These are phyloP conservation scores for Geodia barretti DNA, from an alignment of 37 sponge, comb jelly and placozoan genomes.

Conservation along the genomic window DNA sequence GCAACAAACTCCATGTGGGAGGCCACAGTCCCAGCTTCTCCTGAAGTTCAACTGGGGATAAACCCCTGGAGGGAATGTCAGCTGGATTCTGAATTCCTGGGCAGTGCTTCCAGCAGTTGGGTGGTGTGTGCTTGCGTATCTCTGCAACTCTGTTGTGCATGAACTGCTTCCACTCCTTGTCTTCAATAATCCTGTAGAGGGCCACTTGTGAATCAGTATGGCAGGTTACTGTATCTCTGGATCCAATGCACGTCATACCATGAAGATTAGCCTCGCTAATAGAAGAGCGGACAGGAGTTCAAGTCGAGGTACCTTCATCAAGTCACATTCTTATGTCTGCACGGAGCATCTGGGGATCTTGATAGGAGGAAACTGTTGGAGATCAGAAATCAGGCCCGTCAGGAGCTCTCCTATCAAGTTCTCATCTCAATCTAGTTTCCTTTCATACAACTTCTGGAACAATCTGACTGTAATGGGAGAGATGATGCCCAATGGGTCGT, in stretches of 20 bases:
- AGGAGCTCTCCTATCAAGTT: neutral
- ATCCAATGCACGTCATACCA: neutral
- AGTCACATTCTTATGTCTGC: neutral
- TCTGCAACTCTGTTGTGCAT: too few relatives aligned
- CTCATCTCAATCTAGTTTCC: too few relatives aligned
- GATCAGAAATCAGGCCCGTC: slow-evolving; percentile 2
- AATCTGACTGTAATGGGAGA: neutral
- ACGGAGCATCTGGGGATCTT: neutral
- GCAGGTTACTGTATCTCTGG: slow-evolving; percentile 2
- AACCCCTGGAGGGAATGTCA: slow-evolving; percentile 34
- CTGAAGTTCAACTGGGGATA: too few relatives aligned
- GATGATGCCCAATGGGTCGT: slow-evolving; percentile 12
- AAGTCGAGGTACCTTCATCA: neutral
- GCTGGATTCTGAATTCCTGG: slow-evolving; percentile 22
- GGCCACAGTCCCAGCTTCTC: too few relatives aligned
- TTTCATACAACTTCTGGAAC: neutral
- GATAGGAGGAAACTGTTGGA: neutral
- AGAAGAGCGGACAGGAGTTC: neutral
- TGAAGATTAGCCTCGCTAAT: neutral
- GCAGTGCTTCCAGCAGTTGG: slow-evolving; percentile 13
- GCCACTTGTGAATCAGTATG: too few relatives aligned
- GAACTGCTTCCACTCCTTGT: too few relatives aligned
- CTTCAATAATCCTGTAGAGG: too few relatives aligned
- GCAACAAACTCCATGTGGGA: too few relatives aligned
- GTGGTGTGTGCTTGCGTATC: too few relatives aligned